Evolutionary conservation across 2,797 vertebrate species (phyloP).

Genomic region (Myotis myotis): DNA sequence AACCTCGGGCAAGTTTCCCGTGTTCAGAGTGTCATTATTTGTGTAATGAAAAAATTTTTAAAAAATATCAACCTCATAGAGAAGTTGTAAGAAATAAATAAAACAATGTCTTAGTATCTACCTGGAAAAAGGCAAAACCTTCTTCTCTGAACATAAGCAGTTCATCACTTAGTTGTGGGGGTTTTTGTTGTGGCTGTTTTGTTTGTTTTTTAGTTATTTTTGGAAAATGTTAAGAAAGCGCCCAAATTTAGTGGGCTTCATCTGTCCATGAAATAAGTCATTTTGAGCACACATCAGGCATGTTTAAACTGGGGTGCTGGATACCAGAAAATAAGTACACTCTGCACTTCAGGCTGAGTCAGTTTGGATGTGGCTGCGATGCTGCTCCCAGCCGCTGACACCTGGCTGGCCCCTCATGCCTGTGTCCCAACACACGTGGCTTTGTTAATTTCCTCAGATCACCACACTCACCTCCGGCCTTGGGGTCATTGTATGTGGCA

Average conservation of each 20-base stretch:
- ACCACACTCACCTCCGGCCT: background rate
- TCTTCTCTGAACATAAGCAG: background rate
- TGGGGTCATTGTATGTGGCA: background rate
- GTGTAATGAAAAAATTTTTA: background rate
- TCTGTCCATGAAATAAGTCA: background rate
- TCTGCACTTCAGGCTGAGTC: background rate
- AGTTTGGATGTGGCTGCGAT: background rate
- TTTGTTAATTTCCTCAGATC: background rate
- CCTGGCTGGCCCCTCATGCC: rapidly evolving
- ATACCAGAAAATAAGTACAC: background rate
- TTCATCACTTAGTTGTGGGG: background rate
- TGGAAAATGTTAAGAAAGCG: background rate
- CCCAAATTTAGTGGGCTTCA: background rate
- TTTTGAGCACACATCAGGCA: background rate
- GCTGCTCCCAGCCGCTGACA: background rate
- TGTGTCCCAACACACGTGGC: background rate
- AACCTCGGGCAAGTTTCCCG: background rate
- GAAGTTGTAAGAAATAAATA: background rate
- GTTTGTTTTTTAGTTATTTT: background rate
- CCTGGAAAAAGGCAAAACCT: background rate
- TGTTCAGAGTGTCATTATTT: background rate
- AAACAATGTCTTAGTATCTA: background rate
- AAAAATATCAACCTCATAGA: background rate
- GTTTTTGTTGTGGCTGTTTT: background rate
- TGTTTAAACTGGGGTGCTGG: background rate